Evolutionary conservation across 2,888 invertebrate genomes (phyloP), one percentile per base, ranked within the genome.

Genomic region (Caenorhabditis sp.): DNA sequence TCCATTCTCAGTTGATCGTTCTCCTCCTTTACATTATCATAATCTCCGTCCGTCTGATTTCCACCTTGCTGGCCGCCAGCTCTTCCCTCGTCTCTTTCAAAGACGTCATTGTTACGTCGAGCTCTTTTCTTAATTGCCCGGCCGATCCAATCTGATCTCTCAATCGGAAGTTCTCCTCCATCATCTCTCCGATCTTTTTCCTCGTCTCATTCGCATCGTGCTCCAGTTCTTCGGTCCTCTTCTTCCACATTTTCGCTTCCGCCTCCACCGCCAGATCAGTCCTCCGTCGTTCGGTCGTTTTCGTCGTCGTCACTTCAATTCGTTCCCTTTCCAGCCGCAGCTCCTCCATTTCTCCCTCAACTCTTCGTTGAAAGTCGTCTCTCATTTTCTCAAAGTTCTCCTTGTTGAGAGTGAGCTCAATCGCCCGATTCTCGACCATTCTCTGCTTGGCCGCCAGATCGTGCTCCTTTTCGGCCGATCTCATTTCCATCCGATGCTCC

Each of bases 361-460:
- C 46, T 30, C 63, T 62, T 24, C 63, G 48, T 43, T 50, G 75
- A 70, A 48, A 68, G 20, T 81, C 81, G 1, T 66, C 66, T 37
- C 66, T 37, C 9, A 46, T 45, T 35, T 71, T 74, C 11, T 81
- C 79, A 35, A 80, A 76, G 37, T 78, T 70, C 37, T 80, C 76
- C 39, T 65, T 78, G 27, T 59, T 75, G 30, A 58, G 37, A 15
- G 62, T 27, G 24, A 81, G 37, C 39, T 81, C 81, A 11, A 73
- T 39, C n/a, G 63, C 37, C 48, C 78, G 53, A 63, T 70, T 78
- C 41, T 80, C 79, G 20, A 70, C 45, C 8, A 45, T 73, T 56
- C 58, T 55, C 17, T 46, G 66, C 55, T 66, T 70, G 1, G 63
- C 55, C 9, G 56, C 50, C 2, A 72, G 13, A 45, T 77, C 77